Base-by-base conservation (phyloP, 2,888 invertebrate species). In the Nomada fabriciana region DNA sequence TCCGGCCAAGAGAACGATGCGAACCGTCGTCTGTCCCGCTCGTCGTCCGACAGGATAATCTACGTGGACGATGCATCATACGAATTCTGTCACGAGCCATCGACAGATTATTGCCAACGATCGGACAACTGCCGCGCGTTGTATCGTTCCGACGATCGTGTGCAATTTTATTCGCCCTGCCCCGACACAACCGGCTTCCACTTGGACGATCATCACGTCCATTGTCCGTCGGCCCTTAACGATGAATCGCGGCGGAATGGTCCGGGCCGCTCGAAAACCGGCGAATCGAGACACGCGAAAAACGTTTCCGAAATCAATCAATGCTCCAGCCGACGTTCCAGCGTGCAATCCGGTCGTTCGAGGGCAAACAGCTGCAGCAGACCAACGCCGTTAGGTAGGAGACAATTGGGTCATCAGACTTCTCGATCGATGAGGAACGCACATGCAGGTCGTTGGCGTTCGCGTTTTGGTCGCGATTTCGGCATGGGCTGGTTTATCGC, bases 341-440 rank as follows among this genome's bases (percentile, higher is more conserved):
- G 91, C 81, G 83, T 89, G 23, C 89, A 90, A 60, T 88, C 91
- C 42, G 87, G 73, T 78, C 88, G 91, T 72, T 90, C 93, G 68
- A 89, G 92, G 59, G 71, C 92, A 29, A 92, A 92, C 85, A 93
- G 92, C 85, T 91, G 84, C 86, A 88, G 88, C 82, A 90, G 91
- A 73, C 87, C 90, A 36, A 93, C 93, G 29, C 92, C 93, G 57
- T 79, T 93, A 90, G 93, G 93, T 93, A 91, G 85, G 88, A 85
- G 71, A 86, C 86, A 83, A 83, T 83, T 83, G 84, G 84, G 84
- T 83, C 84, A 79, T 83, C 84, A 75, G 84, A 83, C 79, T 83
- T 72, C 71, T 71, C 78, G 75, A 83, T 83, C 83, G 83, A 83
- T 82, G 50, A 61, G 50, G 69, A 64, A 81, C 74, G 82, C 65